Conservation (phyloP, 1,140 invertebrate genomes). For the Bacillus rossius region DNA sequence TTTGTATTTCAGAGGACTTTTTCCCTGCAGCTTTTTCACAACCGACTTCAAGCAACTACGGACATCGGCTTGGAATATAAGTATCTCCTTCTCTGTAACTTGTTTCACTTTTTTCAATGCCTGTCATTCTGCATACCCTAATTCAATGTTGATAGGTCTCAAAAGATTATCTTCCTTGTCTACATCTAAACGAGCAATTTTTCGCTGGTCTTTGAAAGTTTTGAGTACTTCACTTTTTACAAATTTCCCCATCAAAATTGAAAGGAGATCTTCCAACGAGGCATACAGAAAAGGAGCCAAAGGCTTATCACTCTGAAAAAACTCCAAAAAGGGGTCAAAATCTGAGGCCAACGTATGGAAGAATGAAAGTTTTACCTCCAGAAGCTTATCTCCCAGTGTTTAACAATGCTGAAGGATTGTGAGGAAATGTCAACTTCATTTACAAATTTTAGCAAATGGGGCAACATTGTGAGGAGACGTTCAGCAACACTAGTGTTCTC, state of each 20-base stretch:
- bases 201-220: background rate
- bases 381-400: no score
- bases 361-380: no score
- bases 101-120: conserved; percentile 1
- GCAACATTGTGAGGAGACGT: no score
- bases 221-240: background rate
- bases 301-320: conserved; percentile 20
- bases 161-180: background rate
- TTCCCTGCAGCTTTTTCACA: conserved; percentile 5
- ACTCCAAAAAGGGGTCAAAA: conserved; percentile 15
- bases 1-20: conserved; percentile 4
- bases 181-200: background rate
- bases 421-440: no score
- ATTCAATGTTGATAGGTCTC: conserved; percentile 2
- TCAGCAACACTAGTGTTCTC: no score
- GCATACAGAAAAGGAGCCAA: conserved; percentile 11
- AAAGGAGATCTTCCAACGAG: background rate
- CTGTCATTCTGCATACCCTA: conserved; percentile 2
- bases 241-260: background rate
- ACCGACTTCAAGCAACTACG: background rate
- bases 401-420: no score
- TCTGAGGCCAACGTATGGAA: background rate
- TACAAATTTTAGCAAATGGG: no score
- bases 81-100: no score
- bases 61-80: no score